phyloP scores from a whole-genome alignment of 2,888 invertebrate species.

The Aphrophora alni region DNA sequence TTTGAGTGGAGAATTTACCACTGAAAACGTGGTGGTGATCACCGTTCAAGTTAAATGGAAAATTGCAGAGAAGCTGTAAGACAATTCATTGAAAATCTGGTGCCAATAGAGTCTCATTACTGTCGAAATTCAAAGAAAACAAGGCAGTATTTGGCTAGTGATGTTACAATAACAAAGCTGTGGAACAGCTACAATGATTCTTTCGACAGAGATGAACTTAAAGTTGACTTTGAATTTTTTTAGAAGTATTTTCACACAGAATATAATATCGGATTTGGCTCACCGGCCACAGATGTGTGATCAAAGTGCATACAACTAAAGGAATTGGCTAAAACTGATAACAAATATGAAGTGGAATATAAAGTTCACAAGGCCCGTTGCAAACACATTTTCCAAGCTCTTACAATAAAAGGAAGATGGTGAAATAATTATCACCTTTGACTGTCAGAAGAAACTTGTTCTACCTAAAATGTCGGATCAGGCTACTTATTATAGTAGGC shows the following conservation, averaged over 20 bases:
- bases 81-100: neutral
- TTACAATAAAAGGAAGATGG: conserved; percentile 19
- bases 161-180: conserved; percentile 18
- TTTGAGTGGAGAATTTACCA: conserved; percentile 10
- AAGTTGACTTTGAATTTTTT: conserved; percentile 27
- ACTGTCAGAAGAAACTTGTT: conserved; percentile 53
- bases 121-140: conserved; percentile 7
- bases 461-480: conserved; percentile 54
- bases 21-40: conserved; percentile 20
- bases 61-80: conserved; percentile 2
- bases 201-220: conserved; percentile 21
- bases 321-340: conserved; percentile 12
- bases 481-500: conserved; percentile 53
- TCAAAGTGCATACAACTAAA: conserved; percentile 26
- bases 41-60: conserved; percentile 4
- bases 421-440: conserved; percentile 44
- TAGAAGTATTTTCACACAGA: neutral
- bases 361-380: conserved; percentile 21
- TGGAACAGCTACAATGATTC: conserved; percentile 11
- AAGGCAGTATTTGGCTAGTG: conserved; percentile 13
- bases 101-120: conserved; percentile 13
- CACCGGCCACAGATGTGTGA: conserved; percentile 22
- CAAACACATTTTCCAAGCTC: conserved; percentile 22
- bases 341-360: conserved; percentile 24
- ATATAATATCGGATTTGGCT: conserved; percentile 24